Base-by-base conservation (phyloP, 1,140 invertebrate genomes). In the Bacillus rossius region DNA sequence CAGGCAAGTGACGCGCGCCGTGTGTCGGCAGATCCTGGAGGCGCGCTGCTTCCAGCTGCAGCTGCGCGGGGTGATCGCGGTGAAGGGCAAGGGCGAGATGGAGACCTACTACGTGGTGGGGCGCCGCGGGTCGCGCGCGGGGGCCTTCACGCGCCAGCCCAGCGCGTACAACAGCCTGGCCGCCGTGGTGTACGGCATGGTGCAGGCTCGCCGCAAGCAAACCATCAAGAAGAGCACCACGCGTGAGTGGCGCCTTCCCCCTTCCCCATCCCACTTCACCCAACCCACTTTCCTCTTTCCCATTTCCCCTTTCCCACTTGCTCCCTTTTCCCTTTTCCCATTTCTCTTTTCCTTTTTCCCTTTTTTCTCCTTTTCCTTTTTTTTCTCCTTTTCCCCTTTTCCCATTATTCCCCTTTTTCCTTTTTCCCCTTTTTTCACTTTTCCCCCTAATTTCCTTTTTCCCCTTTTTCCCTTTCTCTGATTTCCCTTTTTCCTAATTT, bases 21-120 rank as follows among this genome's bases (percentile, higher is more conserved):
- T 34, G 29, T 34, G 29, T 8, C 23, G 7, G 10, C 69, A 89
- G 86, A 80, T 90, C 63, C 69, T 93, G 40, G 82, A 85, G 60
- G 77, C 79, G 0, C 74, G 82, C 63, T 89, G 88, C 1, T 92
- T 87, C 67, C 77, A 85, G 61, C 75, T 89, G 25, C 82, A 89
- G 65, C 82, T 84, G 65, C 82, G 95, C 13, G 94, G 94, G 0
- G 71, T 84, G 13, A 86, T 97, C 26, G 84, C 88, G 57, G 94
- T 98, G 1, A 97, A 97, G 73, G 94, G 94, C 16, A 97, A 97
- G 76, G 94, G 94, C 1, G 84, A 87, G 55, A 96, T 98, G 94
- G 89, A 92, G 69, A 97, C 94, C 1, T 96, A 89, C 73, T 96
- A 92, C 73, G 88, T 97, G 23, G 69, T 84, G 17, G 89, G 85